A percentile compares a stretch with the other conserved stretches of the same genome.
Conservation (phyloP, 1,140 invertebrate species). For the Anastatus disparis region DNA sequence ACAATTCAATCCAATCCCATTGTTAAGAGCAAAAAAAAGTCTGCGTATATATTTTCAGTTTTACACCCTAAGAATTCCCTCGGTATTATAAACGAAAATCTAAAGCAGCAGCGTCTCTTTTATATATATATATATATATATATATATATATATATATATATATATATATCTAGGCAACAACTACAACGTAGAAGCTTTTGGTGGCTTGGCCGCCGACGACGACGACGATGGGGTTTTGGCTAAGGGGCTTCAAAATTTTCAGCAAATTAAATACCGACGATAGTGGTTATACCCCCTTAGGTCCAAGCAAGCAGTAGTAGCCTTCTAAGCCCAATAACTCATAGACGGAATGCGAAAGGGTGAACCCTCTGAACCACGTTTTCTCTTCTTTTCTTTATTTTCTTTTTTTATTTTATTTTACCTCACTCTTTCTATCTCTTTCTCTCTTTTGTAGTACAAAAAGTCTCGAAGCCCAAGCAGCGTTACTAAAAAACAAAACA, state of each 20-base stretch:
- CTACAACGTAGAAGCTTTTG: background rate
- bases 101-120: constrained; percentile 30
- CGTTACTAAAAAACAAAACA: constrained; percentile 39
- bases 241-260: constrained; percentile 44
- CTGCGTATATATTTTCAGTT: constrained; percentile 29
- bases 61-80: constrained; percentile 34
- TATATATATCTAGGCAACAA: no score
- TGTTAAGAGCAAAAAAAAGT: constrained; percentile 29
- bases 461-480: constrained; percentile 12
- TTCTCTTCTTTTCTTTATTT: constrained; percentile 17
- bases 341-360: constrained; percentile 58
- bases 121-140: no score
- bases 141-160: no score
- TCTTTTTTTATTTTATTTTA: constrained; percentile 12
- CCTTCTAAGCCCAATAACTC: constrained; percentile 56
- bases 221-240: no score
- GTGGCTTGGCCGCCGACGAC: constrained; percentile 18
- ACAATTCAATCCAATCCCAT: constrained; percentile 35
- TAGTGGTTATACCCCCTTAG: constrained; percentile 54
- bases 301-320: no score
- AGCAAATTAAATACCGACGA: constrained; percentile 58
- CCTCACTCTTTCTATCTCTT: background rate
- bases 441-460: constrained; percentile 17
- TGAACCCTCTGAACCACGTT: constrained; percentile 32
- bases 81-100: constrained; percentile 8